Conservation (phyloP, 2,797 vertebrate genomes). For the Todus mexicanus region DNA sequence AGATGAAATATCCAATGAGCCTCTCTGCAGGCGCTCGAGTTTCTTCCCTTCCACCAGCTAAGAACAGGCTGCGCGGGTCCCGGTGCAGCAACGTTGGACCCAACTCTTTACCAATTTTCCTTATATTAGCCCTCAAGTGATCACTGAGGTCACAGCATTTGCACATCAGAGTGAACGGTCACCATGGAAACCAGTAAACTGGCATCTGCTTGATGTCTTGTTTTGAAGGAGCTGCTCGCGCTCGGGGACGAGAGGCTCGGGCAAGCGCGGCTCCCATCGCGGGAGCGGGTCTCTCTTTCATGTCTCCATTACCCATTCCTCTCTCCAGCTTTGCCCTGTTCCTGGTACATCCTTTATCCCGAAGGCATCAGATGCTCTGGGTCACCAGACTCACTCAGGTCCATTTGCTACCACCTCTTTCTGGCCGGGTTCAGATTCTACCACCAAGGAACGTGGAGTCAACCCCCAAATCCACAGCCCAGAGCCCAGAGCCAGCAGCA, state of each 20-base stretch:
- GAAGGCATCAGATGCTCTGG: not conserved
- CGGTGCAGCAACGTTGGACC: not conserved
- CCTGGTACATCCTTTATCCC: not conserved
- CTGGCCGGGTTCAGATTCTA: not conserved
- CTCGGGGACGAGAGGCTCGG: not conserved
- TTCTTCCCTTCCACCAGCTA: not conserved
- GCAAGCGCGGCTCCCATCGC: not conserved
- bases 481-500: not conserved
- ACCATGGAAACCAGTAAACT: conserved; percentile 49
- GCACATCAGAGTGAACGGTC: conserved; percentile 23
- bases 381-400: not conserved
- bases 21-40: not conserved
- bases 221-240: not conserved
- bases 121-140: conserved; percentile 1
- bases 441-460: not conserved
- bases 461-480: not conserved
- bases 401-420: not conserved
- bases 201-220: conserved; percentile 4
- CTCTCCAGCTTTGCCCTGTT: not conserved
- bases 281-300: not conserved
- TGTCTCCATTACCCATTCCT: not conserved
- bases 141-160: conserved; percentile 41
- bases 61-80: not conserved
- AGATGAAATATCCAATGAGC: not conserved
- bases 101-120: not conserved